Evolutionary conservation across 2,888 invertebrate species (phyloP), one percentile per base, ranked within the genome.

Genomic region (Brachypterus glaber): DNA sequence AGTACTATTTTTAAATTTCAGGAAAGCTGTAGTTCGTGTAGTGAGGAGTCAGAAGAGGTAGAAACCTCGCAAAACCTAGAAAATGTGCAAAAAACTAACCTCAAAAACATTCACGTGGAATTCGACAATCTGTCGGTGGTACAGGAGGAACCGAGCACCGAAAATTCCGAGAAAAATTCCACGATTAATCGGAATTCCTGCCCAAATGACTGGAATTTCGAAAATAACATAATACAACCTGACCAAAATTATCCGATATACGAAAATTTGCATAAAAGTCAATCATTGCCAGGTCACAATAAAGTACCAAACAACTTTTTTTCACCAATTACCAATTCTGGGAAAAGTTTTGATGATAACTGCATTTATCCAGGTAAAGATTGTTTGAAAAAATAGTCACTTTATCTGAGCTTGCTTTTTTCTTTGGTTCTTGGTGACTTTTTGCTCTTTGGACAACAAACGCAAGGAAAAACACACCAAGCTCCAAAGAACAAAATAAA

Each of bases 71-170:
- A 68, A 47, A 67, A 67, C 45, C 49, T 64, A 30, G 63, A 66
- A 43, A 67, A 67, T 50, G 63, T 63, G 27, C 64, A 67, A 45
- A 64, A 66, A 50, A 64, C 63, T 26, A 64, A 69, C 62, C 46
- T 69, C 58, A 60, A 71, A 59, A 63, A 67, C 59, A 52, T 72
- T 53, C 52, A 64, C 53, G 66, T 76, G 51, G 70, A 74, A 59
- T 84, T 82, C 63, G 82, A 84, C 62, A 81, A 82, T 59, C 70
- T 85, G 32, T 81, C 81, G 40, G 77, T 84, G 15, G 84, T 85
- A 30, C 80, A 81, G 4, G 85, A 85, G 57, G 85, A 84, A 54
- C 78, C 72, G 13, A 63, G 63, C 3, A 57, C 59, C 17, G 66
- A 66, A 45, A 66, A 64, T 40, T 64, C 64, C 7, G 64, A 64